Percentiles rank a stretch among this genome's conserved stretches.
Evolutionary conservation across 2,113 vertebrate genomes (phyloP).

Genomic region (Odocoileus hemionus): DNA sequence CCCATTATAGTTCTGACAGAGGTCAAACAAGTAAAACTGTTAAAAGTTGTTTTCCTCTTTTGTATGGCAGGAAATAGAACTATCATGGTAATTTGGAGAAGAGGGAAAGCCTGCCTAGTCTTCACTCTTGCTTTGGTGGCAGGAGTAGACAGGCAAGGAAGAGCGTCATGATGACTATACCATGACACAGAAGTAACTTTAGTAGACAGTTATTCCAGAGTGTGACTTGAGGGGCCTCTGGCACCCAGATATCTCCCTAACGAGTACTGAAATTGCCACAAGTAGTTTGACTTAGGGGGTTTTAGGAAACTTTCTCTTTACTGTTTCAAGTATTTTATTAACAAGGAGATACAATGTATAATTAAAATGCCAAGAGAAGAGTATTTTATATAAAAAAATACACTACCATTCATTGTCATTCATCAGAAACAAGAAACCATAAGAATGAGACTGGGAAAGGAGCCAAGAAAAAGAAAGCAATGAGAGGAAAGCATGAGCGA

Average conservation of each 20-base stretch:
- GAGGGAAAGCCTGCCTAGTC: neutral
- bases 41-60: neutral
- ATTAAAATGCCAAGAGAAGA: neutral
- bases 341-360: neutral
- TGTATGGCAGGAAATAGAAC: neutral
- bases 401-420: neutral
- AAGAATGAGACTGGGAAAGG: neutral
- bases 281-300: neutral
- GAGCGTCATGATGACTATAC: neutral
- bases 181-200: neutral
- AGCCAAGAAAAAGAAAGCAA: neutral
- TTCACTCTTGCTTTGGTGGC: neutral
- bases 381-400: neutral
- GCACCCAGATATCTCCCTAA: neutral
- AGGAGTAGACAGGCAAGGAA: neutral
- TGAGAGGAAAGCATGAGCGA: neutral
- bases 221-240: neutral
- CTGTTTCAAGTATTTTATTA: neutral
- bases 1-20: neutral
- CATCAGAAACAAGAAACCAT: neutral
- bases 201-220: neutral
- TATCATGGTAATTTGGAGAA: neutral
- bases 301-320: neutral
- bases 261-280: neutral
- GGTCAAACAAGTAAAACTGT: neutral